These are phyloP conservation scores for Conops quadrifasciatus DNA, from an alignment of 2,888 invertebrate genomes.

Conservation along the genomic window DNA sequence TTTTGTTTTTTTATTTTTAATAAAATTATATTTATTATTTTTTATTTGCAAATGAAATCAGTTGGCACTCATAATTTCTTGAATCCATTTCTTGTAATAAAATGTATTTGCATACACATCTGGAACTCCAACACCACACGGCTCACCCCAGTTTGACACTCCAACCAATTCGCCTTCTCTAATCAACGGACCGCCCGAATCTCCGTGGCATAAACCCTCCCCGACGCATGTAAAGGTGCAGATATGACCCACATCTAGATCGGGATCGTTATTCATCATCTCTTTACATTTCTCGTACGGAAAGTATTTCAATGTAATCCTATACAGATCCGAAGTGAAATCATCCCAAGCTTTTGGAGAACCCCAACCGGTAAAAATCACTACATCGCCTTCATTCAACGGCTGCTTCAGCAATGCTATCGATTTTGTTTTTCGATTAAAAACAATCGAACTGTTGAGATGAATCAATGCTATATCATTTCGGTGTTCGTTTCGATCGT, in stretches of 20 bases:
- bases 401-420: conserved; percentile 68
- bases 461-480: conserved; percentile 77
- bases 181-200: conserved; percentile 59
- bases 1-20: no score
- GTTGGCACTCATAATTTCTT: conserved; percentile 46
- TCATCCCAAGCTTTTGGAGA: conserved; percentile 65
- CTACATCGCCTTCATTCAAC: conserved; percentile 66
- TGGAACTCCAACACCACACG: conserved; percentile 58
- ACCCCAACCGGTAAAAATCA: conserved; percentile 73
- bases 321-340: conserved; percentile 68
- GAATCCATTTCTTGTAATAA: conserved; percentile 58
- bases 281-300: conserved; percentile 64
- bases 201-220: conserved; percentile 65
- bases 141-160: conserved; percentile 59
- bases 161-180: conserved; percentile 53
- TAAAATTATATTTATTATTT: no score
- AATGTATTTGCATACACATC: conserved; percentile 56
- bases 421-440: conserved; percentile 67
- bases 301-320: conserved; percentile 67
- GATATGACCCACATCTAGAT: conserved; percentile 69
- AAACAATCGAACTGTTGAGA: conserved; percentile 68
- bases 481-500: conserved; percentile 51
- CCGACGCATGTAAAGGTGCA: conserved; percentile 68
- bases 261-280: conserved; percentile 55
- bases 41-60: no score